phyloP scores from a whole-genome alignment of 2,888 invertebrate genomes.

The Leptura quadrifasciata region DNA sequence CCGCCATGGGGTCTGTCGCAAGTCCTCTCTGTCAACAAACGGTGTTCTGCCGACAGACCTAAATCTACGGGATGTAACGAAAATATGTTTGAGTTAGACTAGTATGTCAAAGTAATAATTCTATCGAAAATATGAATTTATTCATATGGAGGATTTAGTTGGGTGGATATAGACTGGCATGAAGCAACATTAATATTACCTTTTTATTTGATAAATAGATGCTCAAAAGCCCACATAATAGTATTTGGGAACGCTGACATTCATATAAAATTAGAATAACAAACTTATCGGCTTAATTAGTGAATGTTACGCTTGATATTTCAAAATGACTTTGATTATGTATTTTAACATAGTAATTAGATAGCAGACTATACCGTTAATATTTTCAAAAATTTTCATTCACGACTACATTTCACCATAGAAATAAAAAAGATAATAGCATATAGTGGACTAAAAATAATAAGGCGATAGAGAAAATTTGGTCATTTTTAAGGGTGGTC shows the following conservation, averaged over 20 bases:
- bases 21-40: constrained; percentile 55
- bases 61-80: constrained; percentile 25
- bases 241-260: neutral
- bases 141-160: constrained; percentile 32
- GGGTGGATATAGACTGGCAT: neutral
- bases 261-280: neutral
- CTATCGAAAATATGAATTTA: constrained; percentile 46
- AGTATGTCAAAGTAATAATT: constrained; percentile 38
- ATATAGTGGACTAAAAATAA: too few species aligned
- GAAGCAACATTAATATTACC: too few species aligned
- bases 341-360: too few species aligned
- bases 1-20: constrained; percentile 54
- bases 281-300: neutral
- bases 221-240: neutral
- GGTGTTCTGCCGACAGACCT: constrained; percentile 14
- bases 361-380: too few species aligned
- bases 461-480: too few species aligned
- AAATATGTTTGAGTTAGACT: constrained; percentile 29
- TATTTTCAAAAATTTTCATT: too few species aligned
- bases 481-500: too few species aligned
- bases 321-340: too few species aligned
- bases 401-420: too few species aligned
- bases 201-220: neutral
- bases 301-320: too few species aligned
- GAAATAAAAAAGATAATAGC: too few species aligned